Evolutionary conservation across 2,113 vertebrate species (phyloP).

Genomic region (Notechis scutatus): DNA sequence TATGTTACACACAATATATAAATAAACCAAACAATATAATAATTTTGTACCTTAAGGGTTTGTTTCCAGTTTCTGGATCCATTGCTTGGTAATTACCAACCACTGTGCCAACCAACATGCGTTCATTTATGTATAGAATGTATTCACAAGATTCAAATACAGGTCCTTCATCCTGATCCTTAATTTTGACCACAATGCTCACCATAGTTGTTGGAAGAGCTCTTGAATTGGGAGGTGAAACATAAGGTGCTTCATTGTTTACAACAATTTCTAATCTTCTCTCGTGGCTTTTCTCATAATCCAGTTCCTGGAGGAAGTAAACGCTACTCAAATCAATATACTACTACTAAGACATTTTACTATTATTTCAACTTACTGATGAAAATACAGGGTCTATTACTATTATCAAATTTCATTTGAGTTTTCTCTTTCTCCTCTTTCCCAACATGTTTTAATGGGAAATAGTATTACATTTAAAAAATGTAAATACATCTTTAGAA

Average conservation of each 20-base stretch:
- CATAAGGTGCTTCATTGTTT: conserved; percentile 75
- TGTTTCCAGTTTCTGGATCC: conserved; percentile 80
- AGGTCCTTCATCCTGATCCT: conserved; percentile 79
- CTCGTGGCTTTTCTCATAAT: conserved; percentile 70
- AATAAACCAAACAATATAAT: background rate
- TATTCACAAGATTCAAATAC: conserved; percentile 72
- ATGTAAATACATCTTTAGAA: background rate
- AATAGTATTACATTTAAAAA: background rate
- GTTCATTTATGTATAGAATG: conserved; percentile 72
- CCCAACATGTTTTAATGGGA: background rate
- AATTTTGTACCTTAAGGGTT: conserved; percentile 75
- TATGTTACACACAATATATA: background rate
- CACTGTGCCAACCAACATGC: conserved; percentile 60
- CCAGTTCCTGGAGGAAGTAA: conserved; percentile 71
- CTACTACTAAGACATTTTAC: background rate
- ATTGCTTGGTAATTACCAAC: conserved; percentile 74
- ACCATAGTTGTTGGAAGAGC: conserved; percentile 60
- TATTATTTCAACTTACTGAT: background rate
- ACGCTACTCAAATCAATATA: conserved; percentile 19
- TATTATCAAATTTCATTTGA: background rate
- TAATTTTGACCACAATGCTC: conserved; percentile 71
- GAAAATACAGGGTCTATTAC: background rate
- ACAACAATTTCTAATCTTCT: conserved; percentile 73
- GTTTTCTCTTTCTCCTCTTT: background rate
- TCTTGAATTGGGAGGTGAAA: conserved; percentile 51